Conservation (phyloP, 2,113 vertebrate genomes). For the Antennarius striatus region DNA sequence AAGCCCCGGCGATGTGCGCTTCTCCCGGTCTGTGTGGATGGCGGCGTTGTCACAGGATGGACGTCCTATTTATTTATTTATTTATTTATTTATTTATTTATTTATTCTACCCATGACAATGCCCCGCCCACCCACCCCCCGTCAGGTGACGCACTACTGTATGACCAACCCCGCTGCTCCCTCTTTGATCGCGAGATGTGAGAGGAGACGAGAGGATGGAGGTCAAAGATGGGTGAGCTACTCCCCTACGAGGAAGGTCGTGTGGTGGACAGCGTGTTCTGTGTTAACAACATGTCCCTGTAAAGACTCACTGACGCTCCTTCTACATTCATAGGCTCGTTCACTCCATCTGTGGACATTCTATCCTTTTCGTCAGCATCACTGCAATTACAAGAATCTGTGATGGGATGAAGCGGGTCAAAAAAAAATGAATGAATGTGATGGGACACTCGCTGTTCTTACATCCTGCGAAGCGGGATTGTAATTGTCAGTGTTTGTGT, state of each 20-base stretch:
- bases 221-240: constrained; percentile 8
- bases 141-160: constrained; percentile 68
- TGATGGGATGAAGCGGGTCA: no score
- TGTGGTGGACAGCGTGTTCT: constrained; percentile 17
- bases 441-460: no score
- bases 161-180: constrained; percentile 47
- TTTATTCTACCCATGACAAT: constrained; percentile 30
- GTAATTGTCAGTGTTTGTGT: no score
- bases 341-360: no score
- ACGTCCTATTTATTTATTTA: constrained; percentile 20
- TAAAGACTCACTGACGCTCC: no score
- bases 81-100: constrained; percentile 66
- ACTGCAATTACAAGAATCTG: no score
- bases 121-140: constrained; percentile 58
- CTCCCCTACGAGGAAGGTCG: constrained; percentile 60
- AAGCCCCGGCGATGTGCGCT: constrained; percentile 40
- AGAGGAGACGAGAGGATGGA: constrained; percentile 13
- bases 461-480: no score
- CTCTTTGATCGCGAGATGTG: constrained; percentile 60
- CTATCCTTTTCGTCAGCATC: no score
- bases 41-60: constrained; percentile 39
- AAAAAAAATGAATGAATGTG: no score
- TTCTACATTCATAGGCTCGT: no score
- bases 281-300: background rate
- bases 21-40: constrained; percentile 44